Percentiles rank a stretch among this genome's conserved stretches.
phyloP scores from a whole-genome alignment of 2,113 vertebrate genomes.

The Pristiophorus japonicus region DNA sequence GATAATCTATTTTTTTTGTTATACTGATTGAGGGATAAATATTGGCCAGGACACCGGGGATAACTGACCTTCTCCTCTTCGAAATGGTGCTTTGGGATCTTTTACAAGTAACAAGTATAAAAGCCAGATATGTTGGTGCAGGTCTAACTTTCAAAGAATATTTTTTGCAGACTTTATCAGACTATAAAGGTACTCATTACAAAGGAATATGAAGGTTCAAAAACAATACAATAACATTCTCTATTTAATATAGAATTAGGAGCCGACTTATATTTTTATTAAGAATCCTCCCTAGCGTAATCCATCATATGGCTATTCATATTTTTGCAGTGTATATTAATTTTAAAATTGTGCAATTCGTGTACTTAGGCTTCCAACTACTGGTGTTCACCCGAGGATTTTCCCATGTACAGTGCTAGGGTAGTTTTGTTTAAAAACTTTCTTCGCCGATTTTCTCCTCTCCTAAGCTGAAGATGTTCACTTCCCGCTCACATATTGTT shows the following conservation, averaged over 20 bases:
- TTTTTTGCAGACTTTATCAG: neutral
- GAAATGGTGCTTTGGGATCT: too few species aligned
- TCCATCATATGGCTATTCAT: neutral
- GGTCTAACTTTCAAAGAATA: neutral
- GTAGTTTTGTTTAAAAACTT: neutral
- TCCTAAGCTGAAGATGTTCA: neutral
- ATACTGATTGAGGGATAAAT: too few species aligned
- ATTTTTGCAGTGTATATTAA: neutral
- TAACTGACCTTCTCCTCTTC: too few species aligned
- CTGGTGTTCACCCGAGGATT: neutral
- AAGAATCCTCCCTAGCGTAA: neutral
- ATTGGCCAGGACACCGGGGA: too few species aligned
- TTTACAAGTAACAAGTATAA: neutral
- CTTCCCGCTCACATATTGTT: neutral
- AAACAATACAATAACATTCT: neutral
- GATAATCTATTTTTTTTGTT: too few species aligned
- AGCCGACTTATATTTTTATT: neutral
- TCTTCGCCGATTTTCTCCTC: neutral
- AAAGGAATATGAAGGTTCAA: neutral
- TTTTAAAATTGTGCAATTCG: neutral
- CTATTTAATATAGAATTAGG: neutral
- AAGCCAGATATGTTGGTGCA: neutral
- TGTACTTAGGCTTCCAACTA: neutral
- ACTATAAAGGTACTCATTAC: neutral
- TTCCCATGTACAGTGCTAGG: neutral